Percentiles rank a stretch among this genome's conserved stretches.
These are phyloP conservation scores for Proteles cristata DNA, from an alignment of 2,113 vertebrate genomes.

Conservation along the genomic window DNA sequence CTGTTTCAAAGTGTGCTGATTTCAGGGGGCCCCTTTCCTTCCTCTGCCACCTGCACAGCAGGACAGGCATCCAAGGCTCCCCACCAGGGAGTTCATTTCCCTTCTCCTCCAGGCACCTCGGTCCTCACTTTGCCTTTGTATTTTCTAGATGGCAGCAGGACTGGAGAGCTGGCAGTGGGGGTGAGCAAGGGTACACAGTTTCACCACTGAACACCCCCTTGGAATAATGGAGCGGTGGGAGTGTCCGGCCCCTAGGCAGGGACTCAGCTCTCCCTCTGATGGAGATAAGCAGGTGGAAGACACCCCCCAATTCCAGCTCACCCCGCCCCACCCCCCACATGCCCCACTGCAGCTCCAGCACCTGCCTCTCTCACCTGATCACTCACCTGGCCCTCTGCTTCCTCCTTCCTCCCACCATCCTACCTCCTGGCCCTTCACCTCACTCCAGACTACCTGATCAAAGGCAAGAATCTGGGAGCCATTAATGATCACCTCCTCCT, in stretches of 20 bases:
- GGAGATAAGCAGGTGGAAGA: neutral
- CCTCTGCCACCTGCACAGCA: too few species aligned
- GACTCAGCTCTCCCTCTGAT: neutral
- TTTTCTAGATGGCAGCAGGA: neutral
- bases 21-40: fast-evolving
- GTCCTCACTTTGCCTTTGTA: neutral
- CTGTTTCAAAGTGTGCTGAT: neutral
- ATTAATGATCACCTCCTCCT: constrained; percentile 54
- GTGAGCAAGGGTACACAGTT: neutral
- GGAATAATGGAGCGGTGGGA: neutral
- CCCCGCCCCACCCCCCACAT: neutral
- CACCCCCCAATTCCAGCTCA: neutral
- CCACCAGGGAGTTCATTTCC: neutral
- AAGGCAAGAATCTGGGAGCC: constrained; percentile 69
- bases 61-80: neutral
- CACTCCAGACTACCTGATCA: constrained; percentile 78
- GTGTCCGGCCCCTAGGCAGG: neutral
- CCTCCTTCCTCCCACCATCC: constrained; percentile 61
- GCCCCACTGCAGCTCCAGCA: neutral
- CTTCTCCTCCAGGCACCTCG: neutral
- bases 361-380: constrained; percentile 33
- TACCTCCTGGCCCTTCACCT: constrained; percentile 59
- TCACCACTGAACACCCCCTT: neutral
- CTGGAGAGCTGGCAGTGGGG: neutral
- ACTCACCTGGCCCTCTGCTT: constrained; percentile 37